These are phyloP conservation scores for Trichonephila clavata DNA, from an alignment of 1,140 invertebrate species.

Conservation along the genomic window DNA sequence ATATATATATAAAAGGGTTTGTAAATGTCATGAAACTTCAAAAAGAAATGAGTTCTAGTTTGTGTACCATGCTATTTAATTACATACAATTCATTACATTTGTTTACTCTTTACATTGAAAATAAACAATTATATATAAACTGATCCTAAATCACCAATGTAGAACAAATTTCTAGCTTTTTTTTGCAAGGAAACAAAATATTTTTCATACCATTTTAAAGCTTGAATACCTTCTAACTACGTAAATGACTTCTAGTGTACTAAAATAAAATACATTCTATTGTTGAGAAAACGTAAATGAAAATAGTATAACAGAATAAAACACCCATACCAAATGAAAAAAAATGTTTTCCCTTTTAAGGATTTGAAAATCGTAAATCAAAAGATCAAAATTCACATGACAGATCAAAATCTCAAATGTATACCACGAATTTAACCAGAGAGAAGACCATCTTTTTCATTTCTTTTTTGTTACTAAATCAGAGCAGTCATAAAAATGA, in stretches of 20 bases:
- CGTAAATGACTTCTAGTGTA: background rate
- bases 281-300: background rate
- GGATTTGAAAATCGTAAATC: conserved; percentile 37
- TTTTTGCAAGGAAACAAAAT: no score
- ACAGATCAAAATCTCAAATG: conserved; percentile 12
- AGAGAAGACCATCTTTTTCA: background rate
- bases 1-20: no score
- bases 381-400: conserved; percentile 22
- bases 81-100: no score
- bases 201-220: no score
- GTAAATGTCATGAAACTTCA: no score
- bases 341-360: conserved; percentile 4
- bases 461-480: background rate
- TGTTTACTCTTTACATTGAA: no score
- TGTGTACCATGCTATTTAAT: no score
- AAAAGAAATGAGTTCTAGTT: no score
- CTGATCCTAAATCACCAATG: no score
- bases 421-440: conserved; percentile 29
- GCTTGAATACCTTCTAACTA: no score
- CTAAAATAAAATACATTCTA: background rate
- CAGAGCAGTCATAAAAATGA: background rate
- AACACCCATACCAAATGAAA: background rate
- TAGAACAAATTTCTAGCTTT: no score
- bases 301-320: background rate
- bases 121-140: no score